Conservation (phyloP, 2,113 vertebrate genomes). For the Lutjanus erythropterus region DNA sequence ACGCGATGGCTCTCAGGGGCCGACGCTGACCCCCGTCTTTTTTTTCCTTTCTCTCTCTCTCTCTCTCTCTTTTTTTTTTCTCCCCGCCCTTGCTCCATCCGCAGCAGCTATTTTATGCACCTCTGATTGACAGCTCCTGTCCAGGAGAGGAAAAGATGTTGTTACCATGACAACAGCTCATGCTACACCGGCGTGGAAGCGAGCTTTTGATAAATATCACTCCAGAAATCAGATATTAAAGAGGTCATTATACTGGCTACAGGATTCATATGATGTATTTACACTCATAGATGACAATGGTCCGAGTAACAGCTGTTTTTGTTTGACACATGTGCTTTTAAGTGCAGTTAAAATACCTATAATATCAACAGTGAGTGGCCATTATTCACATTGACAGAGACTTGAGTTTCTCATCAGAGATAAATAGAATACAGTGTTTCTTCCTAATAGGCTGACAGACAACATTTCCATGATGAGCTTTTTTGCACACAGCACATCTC, state of each 20-base stretch:
- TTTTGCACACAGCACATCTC: conserved; percentile 41
- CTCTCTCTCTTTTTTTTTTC: neutral
- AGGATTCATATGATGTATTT: conserved; percentile 53
- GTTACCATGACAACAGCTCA: conserved; percentile 71
- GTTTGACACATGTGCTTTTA: conserved; percentile 77
- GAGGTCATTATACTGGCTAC: conserved; percentile 58
- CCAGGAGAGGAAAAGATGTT: conserved; percentile 52
- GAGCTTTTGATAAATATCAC: conserved; percentile 55
- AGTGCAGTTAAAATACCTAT: conserved; percentile 68
- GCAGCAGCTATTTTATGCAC: conserved; percentile 25
- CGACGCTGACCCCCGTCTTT: neutral
- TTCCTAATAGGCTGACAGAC: conserved; percentile 52
- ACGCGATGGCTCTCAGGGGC: conserved; percentile 36
- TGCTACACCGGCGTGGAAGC: conserved; percentile 51
- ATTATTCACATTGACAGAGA: conserved; percentile 76
- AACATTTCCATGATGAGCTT: conserved; percentile 57
- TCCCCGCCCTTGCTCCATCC: neutral
- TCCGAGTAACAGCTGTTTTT: conserved; percentile 48
- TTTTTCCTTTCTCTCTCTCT: neutral
- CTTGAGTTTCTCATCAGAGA: conserved; percentile 42
- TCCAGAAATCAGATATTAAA: conserved; percentile 51
- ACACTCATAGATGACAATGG: conserved; percentile 49
- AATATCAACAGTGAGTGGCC: conserved; percentile 84
- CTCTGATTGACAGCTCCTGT: conserved; percentile 54
- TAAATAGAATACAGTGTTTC: conserved; percentile 41